Evolutionary conservation across 1,140 invertebrate species (phyloP), one percentile per base, ranked within the genome.

Genomic region (Brachionus rotundiformis): DNA sequence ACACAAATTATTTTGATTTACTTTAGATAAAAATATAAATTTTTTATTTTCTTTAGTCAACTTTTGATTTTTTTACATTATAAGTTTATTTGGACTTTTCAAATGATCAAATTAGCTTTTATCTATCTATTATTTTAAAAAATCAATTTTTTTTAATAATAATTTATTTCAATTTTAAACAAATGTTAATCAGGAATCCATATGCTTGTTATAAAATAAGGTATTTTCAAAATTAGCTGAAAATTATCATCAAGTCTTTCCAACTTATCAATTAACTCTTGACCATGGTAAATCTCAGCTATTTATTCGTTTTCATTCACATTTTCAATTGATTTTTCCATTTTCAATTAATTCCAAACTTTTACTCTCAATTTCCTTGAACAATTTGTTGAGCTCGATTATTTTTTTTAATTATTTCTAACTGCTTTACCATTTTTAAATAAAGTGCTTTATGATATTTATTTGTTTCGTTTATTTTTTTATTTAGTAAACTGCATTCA

Each of bases 121-220:
- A n/a, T n/a, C n/a, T n/a, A n/a, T n/a, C n/a, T n/a, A n/a, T n/a
- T n/a, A n/a, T n/a, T n/a, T n/a, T n/a, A n/a, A n/a, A n/a, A n/a
- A n/a, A n/a, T n/a, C n/a, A n/a, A n/a, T n/a, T n/a, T n/a, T n/a
- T n/a, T n/a, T n/a, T n/a, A n/a, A n/a, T n/a, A n/a, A n/a, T n/a
- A n/a, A n/a, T n/a, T n/a, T n/a, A n/a, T n/a, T n/a, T n/a, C n/a
- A n/a, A n/a, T n/a, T n/a, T n/a, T n/a, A n/a, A n/a, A n/a, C n/a
- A n/a, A n/a, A n/a, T n/a, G n/a, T n/a, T 73, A 16, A 73, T 73
- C 25, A 13, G 68, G 68, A 11, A 73, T 31, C 68, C 39, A 73
- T 25, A 44, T n/a, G 44, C 68, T 73, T 1, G 68, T 19, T 29
- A 44, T 39, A 73, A 73, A 73, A 19, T 23, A 73, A 44, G 44